Conservation (phyloP, 2,888 invertebrate genomes). For the Dynastes tityus region DNA sequence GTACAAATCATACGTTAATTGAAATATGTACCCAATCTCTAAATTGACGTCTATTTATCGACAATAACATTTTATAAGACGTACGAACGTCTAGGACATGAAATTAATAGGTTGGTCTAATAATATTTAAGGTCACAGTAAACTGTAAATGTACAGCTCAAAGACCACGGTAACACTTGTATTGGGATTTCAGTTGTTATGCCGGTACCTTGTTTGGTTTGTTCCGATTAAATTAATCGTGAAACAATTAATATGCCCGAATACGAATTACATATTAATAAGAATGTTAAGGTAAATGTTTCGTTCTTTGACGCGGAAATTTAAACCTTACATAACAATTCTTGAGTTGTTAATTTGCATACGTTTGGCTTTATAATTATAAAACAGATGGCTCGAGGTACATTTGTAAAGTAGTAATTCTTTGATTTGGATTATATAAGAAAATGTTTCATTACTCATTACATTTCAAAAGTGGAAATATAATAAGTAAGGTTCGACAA, state of each 20-base stretch:
- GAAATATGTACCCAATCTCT: not conserved
- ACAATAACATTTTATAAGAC: conserved; percentile 15
- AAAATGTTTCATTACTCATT: too few species aligned
- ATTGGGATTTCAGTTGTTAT: not conserved
- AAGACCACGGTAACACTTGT: too few species aligned
- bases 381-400: too few species aligned
- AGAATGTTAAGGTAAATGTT: not conserved
- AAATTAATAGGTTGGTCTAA: conserved; percentile 33
- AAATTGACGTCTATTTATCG: conserved; percentile 13
- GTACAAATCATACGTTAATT: not conserved
- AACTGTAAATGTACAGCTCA: not conserved
- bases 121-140: conserved; percentile 19
- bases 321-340: too few species aligned
- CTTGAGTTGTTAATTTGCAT: too few species aligned
- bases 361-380: too few species aligned
- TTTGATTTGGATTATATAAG: too few species aligned
- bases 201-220: not conserved
- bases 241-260: not conserved
- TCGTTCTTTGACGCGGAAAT: too few species aligned
- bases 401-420: too few species aligned
- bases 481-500: too few species aligned
- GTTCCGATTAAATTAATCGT: conserved; percentile 8
- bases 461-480: too few species aligned
- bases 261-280: not conserved
- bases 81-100: conserved; percentile 13